Conservation (phyloP, 2,797 vertebrate genomes). For the Leptatherina wallacei region DNA sequence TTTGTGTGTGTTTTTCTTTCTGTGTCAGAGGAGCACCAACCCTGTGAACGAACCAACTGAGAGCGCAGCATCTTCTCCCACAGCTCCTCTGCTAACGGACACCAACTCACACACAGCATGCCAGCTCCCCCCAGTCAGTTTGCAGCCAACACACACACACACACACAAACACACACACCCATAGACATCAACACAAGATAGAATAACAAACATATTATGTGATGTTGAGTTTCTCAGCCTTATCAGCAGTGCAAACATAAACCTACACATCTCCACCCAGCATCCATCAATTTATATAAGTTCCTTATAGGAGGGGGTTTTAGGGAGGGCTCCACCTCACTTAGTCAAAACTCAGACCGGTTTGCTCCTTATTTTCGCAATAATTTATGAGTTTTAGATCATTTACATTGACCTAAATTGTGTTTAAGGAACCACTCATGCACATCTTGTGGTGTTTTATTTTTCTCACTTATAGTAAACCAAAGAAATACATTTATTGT, state of each 20-base stretch:
- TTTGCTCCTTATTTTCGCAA: not conserved
- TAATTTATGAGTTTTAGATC: no score
- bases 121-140: slow-evolving; percentile 71
- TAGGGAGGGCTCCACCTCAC: not conserved
- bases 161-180: slow-evolving; percentile 14
- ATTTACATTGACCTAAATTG: no score
- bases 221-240: not conserved
- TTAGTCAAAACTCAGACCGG: not conserved
- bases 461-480: no score
- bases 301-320: not conserved
- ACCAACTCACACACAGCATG: slow-evolving; percentile 45
- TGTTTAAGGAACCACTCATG: no score
- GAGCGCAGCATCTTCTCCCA: slow-evolving; percentile 59
- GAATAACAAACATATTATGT: not conserved
- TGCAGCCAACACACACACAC: slow-evolving; percentile 5
- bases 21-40: slow-evolving; percentile 59
- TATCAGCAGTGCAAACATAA: not conserved
- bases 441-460: no score
- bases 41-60: slow-evolving; percentile 30
- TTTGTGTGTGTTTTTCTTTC: slow-evolving; percentile 15
- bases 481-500: no score
- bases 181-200: slow-evolving; percentile 18
- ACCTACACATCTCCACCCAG: not conserved
- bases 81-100: slow-evolving; percentile 76
- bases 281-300: not conserved